These are phyloP conservation scores for Pygmarrhopalites habei DNA, from an alignment of 1,140 invertebrate genomes.

Conservation along the genomic window DNA sequence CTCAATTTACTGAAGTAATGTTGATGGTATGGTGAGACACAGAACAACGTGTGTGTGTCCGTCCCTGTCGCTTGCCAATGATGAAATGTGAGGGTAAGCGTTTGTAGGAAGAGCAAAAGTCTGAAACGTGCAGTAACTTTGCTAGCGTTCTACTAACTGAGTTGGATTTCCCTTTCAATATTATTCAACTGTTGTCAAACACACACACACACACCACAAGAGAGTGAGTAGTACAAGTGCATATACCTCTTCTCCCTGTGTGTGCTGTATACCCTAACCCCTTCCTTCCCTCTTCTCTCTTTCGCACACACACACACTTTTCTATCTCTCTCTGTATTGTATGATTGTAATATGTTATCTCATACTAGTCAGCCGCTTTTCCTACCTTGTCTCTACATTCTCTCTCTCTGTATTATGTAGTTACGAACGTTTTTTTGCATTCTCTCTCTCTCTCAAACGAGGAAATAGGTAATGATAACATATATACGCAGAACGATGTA, in stretches of 20 bases:
- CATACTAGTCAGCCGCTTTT: not conserved
- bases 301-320: not conserved
- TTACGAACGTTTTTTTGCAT: too few species aligned
- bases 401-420: too few species aligned
- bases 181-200: not conserved
- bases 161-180: constrained; percentile 14
- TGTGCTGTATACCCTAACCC: not conserved
- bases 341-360: not conserved
- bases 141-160: constrained; percentile 6
- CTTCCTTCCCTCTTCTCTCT: not conserved
- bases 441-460: too few species aligned
- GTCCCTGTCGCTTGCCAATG: not conserved
- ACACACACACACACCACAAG: not conserved
- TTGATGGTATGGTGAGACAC: too few species aligned
- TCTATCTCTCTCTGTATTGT: not conserved
- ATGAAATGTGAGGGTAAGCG: too few species aligned
- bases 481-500: too few species aligned
- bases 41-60: too few species aligned
- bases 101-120: too few species aligned
- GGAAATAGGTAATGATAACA: too few species aligned
- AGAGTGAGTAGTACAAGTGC: not conserved
- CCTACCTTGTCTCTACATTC: too few species aligned
- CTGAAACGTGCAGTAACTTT: too few species aligned
- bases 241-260: not conserved
- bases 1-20: too few species aligned